A percentile compares a stretch with the other conserved stretches of the same genome.
phyloP scores from a whole-genome alignment of 2,797 vertebrate genomes.

The Sebastes nivosus region DNA sequence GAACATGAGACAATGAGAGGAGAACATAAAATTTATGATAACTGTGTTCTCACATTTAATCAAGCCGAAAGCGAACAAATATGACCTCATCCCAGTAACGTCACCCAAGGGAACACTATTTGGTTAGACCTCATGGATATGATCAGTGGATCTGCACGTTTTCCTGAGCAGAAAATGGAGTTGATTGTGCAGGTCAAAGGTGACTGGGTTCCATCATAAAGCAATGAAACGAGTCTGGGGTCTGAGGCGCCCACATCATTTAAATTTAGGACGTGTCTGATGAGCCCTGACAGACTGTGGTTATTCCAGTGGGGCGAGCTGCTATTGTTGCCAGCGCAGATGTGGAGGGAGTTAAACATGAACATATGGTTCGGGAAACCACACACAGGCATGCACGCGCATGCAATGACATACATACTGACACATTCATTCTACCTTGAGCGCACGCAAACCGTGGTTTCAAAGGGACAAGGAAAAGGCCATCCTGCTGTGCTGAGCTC shows the following conservation, averaged over 20 bases:
- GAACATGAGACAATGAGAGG: conserved; percentile 6
- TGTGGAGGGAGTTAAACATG: conserved; percentile 73
- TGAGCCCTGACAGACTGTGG: conserved; percentile 76
- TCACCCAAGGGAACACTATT: conserved; percentile 23
- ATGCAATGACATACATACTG: conserved; percentile 12
- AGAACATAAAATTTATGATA: conserved; percentile 14
- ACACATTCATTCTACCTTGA: conserved; percentile 17
- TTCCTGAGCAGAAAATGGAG: conserved; percentile 42
- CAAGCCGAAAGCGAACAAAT: conserved; percentile 34
- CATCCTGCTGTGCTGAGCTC: conserved; percentile 53
- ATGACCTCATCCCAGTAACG: conserved; percentile 36
- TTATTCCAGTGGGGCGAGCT: conserved; percentile 57
- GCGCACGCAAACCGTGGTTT: conserved; percentile 12
- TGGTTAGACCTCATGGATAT: conserved; percentile 19
- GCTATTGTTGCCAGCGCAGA: conserved; percentile 74
- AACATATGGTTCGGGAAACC: conserved; percentile 74
- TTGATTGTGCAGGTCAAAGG: conserved; percentile 68
- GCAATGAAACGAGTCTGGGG: conserved; percentile 34
- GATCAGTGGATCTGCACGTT: conserved; percentile 19
- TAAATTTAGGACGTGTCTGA: conserved; percentile 70
- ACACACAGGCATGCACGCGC: conserved; percentile 19
- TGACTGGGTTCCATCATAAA: conserved; percentile 55
- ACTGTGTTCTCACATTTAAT: conserved; percentile 13
- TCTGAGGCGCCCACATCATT: conserved; percentile 67
- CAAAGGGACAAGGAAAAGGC: conserved; percentile 63